phyloP scores from a whole-genome alignment of 2,797 vertebrate genomes.

The Meda fulgida region DNA sequence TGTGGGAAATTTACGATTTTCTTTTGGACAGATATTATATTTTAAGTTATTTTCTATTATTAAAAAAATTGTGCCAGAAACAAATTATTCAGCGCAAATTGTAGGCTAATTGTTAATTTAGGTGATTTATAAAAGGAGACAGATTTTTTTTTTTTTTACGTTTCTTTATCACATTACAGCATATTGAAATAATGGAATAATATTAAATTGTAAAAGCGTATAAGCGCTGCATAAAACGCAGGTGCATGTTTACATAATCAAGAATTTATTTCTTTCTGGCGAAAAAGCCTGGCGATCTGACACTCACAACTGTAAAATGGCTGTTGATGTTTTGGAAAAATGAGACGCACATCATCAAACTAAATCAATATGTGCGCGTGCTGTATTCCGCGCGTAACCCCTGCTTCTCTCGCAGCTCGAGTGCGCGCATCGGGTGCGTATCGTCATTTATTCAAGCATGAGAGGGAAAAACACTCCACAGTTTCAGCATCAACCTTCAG shows the following conservation, averaged over 20 bases:
- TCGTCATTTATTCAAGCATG: conserved; percentile 17
- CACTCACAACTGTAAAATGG: not conserved
- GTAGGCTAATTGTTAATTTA: no score
- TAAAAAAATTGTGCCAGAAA: no score
- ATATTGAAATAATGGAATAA: not conserved
- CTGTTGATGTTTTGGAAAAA: conserved; percentile 9
- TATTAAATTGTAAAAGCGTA: not conserved
- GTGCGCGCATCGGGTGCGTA: not conserved
- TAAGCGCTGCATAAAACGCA: not conserved
- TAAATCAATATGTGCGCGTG: not conserved
- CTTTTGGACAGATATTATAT: no score
- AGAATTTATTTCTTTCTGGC: no score
- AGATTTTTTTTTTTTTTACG: no score
- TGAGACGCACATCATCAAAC: not conserved
- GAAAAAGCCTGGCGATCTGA: not conserved
- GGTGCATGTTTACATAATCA: not conserved
- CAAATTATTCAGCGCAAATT: no score
- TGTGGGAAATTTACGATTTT: no score
- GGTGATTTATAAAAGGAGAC: no score
- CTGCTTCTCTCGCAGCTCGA: not conserved
- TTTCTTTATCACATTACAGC: not conserved
- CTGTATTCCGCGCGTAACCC: not conserved
- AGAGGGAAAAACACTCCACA: conserved; percentile 24
- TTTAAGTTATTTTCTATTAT: no score
- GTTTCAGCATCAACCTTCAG: not conserved